Percentiles rank a stretch among this genome's conserved stretches.
These are phyloP conservation scores for Bathynomus jamesi DNA, from an alignment of 1,140 invertebrate genomes.

Conservation along the genomic window DNA sequence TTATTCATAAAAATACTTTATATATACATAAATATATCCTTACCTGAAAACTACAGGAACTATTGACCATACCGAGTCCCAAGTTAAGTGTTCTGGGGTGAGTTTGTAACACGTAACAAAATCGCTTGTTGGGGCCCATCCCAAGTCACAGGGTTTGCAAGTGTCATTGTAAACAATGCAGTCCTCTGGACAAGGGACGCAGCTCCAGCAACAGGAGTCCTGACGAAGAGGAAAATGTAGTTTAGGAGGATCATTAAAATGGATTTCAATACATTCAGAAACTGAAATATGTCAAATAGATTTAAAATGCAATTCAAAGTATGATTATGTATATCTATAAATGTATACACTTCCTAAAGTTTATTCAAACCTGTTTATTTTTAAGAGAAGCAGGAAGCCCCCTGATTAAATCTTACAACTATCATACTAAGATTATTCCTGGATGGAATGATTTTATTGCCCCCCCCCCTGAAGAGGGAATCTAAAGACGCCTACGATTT, in stretches of 20 bases:
- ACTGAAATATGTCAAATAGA: too few species aligned
- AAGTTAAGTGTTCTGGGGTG: slow-evolving; percentile 48
- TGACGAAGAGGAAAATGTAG: too few species aligned
- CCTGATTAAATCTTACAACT: too few species aligned
- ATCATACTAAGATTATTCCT: too few species aligned
- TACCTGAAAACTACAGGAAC: slow-evolving; percentile 54
- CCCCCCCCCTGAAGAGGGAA: too few species aligned
- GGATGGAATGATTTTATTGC: too few species aligned
- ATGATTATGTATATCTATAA: not conserved
- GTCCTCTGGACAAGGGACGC: slow-evolving; percentile 59
- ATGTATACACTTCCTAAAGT: too few species aligned
- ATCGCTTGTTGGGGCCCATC: slow-evolving; percentile 54
- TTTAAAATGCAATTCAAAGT: not conserved
- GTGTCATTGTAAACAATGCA: slow-evolving; percentile 60
- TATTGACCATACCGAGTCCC: slow-evolving; percentile 56
- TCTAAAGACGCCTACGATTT: too few species aligned
- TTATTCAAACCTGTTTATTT: too few species aligned
- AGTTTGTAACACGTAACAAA: slow-evolving; percentile 55
- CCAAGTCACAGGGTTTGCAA: slow-evolving; percentile 55
- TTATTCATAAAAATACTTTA: not conserved
- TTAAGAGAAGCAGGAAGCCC: too few species aligned
- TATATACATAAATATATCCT: slow-evolving; percentile 3
- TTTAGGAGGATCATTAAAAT: too few species aligned
- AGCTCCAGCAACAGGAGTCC: slow-evolving; percentile 69
- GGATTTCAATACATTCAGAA: too few species aligned